Evolutionary conservation across 2,113 vertebrate species (phyloP).

Genomic region (Prietella phreatophila): DNA sequence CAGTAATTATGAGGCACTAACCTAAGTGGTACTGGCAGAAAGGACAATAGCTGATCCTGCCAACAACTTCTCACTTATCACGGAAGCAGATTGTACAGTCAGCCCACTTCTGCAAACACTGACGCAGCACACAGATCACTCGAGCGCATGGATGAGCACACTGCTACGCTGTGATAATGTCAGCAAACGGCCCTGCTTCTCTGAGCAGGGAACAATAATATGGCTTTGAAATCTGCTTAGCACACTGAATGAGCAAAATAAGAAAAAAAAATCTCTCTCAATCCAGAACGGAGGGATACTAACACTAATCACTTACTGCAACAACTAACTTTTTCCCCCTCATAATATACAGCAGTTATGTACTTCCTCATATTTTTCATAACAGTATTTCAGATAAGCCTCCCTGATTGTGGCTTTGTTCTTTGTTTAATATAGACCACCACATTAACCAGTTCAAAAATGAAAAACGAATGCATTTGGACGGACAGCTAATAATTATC

Average conservation of each 20-base stretch:
- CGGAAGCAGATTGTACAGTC: neutral
- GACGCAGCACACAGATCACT: neutral
- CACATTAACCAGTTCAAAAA: neutral
- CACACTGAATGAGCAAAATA: neutral
- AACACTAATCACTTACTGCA: neutral
- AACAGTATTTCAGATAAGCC: neutral
- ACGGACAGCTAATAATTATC: neutral
- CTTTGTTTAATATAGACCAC: neutral
- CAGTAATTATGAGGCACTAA: neutral
- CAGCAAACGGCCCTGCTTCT: neutral
- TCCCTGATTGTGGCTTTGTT: neutral
- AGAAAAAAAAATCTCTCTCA: neutral
- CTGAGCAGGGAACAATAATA: neutral
- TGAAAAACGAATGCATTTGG: neutral
- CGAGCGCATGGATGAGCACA: neutral
- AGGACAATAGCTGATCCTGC: neutral
- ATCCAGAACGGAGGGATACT: neutral
- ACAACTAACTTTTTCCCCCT: neutral
- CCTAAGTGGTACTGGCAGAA: slow-evolving; percentile 3
- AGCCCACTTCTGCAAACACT: slow-evolving; percentile 17
- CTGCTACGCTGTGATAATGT: neutral
- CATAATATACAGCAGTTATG: no score
- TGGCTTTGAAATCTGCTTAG: neutral
- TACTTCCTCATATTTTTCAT: neutral
- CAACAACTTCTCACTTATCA: neutral